Conservation (phyloP, 2,888 invertebrate genomes). For the Monopis laevigella region DNA sequence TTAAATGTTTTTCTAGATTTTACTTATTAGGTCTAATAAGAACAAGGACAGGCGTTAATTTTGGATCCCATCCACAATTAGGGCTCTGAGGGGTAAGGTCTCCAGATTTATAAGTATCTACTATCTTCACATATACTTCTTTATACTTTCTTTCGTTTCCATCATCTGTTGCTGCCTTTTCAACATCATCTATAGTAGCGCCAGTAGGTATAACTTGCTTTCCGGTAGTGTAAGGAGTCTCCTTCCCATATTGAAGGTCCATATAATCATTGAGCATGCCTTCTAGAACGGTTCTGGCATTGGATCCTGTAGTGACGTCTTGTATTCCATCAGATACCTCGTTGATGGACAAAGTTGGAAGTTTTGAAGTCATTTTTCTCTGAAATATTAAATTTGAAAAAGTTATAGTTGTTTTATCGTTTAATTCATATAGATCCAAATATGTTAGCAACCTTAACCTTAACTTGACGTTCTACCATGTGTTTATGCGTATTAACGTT, state of each 20-base stretch:
- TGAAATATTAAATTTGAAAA: no score
- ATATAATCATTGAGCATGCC: constrained; percentile 50
- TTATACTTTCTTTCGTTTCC: constrained; percentile 34
- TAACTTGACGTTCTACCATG: no score
- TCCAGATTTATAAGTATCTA: constrained; percentile 38
- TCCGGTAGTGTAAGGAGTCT: constrained; percentile 52
- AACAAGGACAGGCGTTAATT: constrained; percentile 42
- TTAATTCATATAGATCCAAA: no score
- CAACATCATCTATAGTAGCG: constrained; percentile 35
- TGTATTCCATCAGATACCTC: constrained; percentile 37
- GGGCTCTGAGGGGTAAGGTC: constrained; percentile 35
- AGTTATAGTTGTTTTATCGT: no score
- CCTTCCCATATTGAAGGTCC: constrained; percentile 46
- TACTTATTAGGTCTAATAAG: constrained; percentile 34
- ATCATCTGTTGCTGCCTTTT: constrained; percentile 30
- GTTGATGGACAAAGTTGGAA: constrained; percentile 39
- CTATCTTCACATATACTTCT: constrained; percentile 41
- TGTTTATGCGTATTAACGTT: no score
- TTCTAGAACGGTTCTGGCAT: constrained; percentile 40
- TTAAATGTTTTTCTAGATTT: no score
- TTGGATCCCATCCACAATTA: constrained; percentile 48
- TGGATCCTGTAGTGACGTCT: constrained; percentile 30
- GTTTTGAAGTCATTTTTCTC: constrained; percentile 29
- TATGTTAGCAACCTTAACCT: no score
- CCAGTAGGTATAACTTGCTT: constrained; percentile 40